Conservation (phyloP, 2,888 invertebrate genomes). For the Spicauda simplicius region DNA sequence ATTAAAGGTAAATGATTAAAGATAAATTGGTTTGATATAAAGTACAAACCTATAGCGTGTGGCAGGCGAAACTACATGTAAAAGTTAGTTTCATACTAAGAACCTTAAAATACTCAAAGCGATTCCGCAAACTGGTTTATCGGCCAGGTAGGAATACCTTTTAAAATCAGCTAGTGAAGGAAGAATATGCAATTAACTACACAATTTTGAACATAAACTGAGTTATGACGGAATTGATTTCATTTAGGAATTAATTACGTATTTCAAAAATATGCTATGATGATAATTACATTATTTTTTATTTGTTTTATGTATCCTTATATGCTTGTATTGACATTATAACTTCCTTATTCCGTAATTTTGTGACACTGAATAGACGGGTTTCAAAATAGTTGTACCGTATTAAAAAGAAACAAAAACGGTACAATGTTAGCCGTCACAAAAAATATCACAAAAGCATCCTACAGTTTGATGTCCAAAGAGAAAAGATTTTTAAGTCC, state of each 20-base stretch:
- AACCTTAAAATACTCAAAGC: not conserved
- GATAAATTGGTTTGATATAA: not conserved
- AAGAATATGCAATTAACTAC: not conserved
- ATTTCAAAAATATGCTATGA: no score
- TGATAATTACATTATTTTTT: no score
- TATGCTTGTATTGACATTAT: not conserved
- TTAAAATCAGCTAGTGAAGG: not conserved
- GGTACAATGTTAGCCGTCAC: no score
- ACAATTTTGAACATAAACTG: not conserved
- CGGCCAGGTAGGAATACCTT: not conserved
- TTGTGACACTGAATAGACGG: no score
- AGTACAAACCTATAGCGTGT: not conserved
- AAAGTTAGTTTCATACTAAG: not conserved
- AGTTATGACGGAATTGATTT: not conserved
- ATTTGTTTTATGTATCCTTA: not conserved
- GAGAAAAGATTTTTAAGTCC: no score
- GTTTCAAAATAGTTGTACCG: no score
- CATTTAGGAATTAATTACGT: not conserved
- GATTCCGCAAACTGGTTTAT: slow-evolving; percentile 20
- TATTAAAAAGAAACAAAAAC: no score
- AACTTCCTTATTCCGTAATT: not conserved
- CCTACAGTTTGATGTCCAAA: no score
- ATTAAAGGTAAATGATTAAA: no score
- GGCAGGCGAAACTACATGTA: not conserved
- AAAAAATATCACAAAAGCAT: no score